phyloP scores from a whole-genome alignment of 2,888 invertebrate species.

The Listrodromus nycthemerus region DNA sequence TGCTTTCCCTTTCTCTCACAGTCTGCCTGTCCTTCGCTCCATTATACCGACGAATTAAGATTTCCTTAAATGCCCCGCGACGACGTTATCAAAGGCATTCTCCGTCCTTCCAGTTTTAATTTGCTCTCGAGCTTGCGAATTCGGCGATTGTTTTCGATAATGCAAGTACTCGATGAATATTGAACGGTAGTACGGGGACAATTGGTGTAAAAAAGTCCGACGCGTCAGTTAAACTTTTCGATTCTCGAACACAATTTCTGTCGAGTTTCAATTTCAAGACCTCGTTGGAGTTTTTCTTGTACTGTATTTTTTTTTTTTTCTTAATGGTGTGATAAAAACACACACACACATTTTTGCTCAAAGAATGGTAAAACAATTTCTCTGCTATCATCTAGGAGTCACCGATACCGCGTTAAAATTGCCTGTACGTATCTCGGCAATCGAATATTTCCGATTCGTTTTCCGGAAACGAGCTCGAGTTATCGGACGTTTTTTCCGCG shows the following conservation, averaged over 20 bases:
- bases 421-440: slow-evolving; percentile 5
- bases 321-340: no score
- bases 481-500: slow-evolving; percentile 7
- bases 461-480: slow-evolving; percentile 19
- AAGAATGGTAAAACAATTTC: no score
- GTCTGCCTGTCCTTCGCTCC: slow-evolving; percentile 30
- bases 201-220: slow-evolving; percentile 21
- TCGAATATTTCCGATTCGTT: slow-evolving; percentile 20
- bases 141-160: slow-evolving; percentile 33
- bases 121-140: slow-evolving; percentile 24
- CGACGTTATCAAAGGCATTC: slow-evolving; percentile 53
- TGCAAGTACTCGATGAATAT: slow-evolving; percentile 45
- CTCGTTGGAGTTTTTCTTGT: background rate
- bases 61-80: slow-evolving; percentile 61
- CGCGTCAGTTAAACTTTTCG: background rate
- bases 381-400: background rate
- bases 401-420: background rate
- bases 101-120: slow-evolving; percentile 29
- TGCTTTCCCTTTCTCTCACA: slow-evolving; percentile 23
- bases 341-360: no score
- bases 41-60: slow-evolving; percentile 62
- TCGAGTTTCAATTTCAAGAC: background rate
- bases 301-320: background rate
- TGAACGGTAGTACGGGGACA: slow-evolving; percentile 19
- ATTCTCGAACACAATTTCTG: background rate